phyloP scores from a whole-genome alignment of 2,797 vertebrate genomes.

The Rhadinocentrus ornatus region DNA sequence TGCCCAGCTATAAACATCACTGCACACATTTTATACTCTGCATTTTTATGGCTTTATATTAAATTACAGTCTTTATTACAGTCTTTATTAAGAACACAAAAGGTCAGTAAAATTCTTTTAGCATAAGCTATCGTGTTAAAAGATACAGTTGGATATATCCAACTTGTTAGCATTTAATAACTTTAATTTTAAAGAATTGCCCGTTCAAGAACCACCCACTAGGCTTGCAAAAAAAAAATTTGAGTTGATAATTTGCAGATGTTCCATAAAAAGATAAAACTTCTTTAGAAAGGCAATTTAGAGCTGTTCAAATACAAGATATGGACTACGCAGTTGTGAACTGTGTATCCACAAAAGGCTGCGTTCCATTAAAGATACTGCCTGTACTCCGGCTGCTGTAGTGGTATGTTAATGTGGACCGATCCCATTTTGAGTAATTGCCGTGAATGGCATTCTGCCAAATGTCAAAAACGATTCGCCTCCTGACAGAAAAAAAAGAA shows the following conservation, averaged over 20 bases:
- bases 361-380: slow-evolving; percentile 52
- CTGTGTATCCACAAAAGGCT: slow-evolving; percentile 50
- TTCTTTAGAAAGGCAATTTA: slow-evolving; percentile 22
- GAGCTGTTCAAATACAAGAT: slow-evolving; percentile 19
- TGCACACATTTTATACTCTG: background rate
- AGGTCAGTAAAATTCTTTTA: background rate
- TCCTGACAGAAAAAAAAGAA: slow-evolving; percentile 61
- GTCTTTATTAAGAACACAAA: background rate
- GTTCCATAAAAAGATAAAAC: slow-evolving; percentile 12
- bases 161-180: slow-evolving; percentile 21
- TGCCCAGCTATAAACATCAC: slow-evolving; percentile 13
- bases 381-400: slow-evolving; percentile 56
- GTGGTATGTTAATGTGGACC: slow-evolving; percentile 77
- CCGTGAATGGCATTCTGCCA: slow-evolving; percentile 77
- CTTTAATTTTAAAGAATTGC: slow-evolving; percentile 21
- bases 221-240: slow-evolving; percentile 26
- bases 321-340: slow-evolving; percentile 31
- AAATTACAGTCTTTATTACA: no score
- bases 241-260: slow-evolving; percentile 29
- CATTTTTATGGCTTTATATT: background rate
- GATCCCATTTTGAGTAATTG: slow-evolving; percentile 79
- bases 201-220: slow-evolving; percentile 26
- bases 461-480: slow-evolving; percentile 85
- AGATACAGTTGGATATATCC: slow-evolving; percentile 6
- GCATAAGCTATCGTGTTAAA: slow-evolving; percentile 7